phyloP scores from a whole-genome alignment of 2,113 vertebrate species.

The Thinocorus orbignyianus region DNA sequence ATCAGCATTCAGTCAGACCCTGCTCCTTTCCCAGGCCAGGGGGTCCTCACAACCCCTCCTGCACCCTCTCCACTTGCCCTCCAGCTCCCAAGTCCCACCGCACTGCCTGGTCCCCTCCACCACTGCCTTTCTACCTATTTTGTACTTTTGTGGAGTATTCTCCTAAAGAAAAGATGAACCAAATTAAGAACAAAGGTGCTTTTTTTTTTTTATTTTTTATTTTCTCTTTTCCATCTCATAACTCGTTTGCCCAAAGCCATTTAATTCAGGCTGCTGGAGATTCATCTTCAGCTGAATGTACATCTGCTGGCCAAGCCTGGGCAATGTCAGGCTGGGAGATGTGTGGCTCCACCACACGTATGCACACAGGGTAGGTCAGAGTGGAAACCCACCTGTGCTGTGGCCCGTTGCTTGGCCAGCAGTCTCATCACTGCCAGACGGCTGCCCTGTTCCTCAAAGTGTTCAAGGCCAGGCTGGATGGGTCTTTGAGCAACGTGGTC shows the following conservation, averaged over 20 bases:
- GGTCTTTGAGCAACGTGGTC: too few relatives aligned
- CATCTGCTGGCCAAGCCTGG: background rate
- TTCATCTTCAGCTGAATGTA: background rate
- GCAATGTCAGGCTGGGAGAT: accelerated
- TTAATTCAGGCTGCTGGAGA: background rate
- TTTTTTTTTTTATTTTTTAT: background rate
- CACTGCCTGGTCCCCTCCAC: background rate
- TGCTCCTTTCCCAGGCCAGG: background rate
- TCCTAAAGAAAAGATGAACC: background rate
- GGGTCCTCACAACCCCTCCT: accelerated
- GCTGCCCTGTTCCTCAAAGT: too few relatives aligned
- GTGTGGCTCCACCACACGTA: accelerated
- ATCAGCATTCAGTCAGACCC: too few relatives aligned
- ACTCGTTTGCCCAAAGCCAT: background rate
- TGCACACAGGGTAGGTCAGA: background rate
- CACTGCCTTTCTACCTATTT: accelerated
- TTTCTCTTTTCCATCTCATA: background rate
- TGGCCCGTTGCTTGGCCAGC: accelerated
- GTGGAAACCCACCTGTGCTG: background rate
- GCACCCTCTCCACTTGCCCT: background rate
- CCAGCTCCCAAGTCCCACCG: background rate
- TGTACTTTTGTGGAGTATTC: background rate
- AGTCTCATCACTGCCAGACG: background rate
- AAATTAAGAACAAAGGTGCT: background rate
- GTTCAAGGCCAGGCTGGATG: too few relatives aligned